phyloP scores from a whole-genome alignment of 2,888 invertebrate species.

The Philopedon plagiatum region DNA sequence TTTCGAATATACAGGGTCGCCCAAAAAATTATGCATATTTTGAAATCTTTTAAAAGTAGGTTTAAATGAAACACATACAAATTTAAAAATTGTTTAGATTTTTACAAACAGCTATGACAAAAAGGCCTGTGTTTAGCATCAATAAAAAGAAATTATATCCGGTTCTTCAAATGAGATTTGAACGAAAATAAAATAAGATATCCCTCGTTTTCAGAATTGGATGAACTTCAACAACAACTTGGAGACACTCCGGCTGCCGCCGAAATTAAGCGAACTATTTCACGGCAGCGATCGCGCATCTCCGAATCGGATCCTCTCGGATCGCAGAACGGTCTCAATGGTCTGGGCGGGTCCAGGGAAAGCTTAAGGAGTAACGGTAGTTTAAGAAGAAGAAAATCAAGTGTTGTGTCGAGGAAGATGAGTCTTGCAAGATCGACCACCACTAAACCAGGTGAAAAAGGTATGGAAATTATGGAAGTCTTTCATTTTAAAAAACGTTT shows the following conservation, averaged over 20 bases:
- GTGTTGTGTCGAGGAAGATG: constrained; percentile 37
- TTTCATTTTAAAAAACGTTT: too few species aligned
- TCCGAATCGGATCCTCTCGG: constrained; percentile 45
- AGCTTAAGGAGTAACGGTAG: constrained; percentile 67
- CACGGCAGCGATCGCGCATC: constrained; percentile 71
- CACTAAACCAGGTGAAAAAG: constrained; percentile 5
- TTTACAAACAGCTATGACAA: too few species aligned
- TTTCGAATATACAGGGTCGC: too few species aligned
- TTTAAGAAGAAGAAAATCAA: constrained; percentile 7
- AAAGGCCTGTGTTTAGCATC: too few species aligned
- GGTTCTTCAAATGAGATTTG: too few species aligned
- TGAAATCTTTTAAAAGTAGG: too few species aligned
- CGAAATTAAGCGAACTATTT: constrained; percentile 74
- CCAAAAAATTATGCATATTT: too few species aligned
- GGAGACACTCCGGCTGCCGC: constrained; percentile 74
- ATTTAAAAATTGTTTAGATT: too few species aligned
- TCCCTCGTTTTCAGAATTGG: constrained; percentile 70
- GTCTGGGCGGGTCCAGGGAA: constrained; percentile 67
- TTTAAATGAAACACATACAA: too few species aligned
- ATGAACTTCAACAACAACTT: constrained; percentile 80
- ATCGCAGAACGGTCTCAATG: constrained; percentile 36
- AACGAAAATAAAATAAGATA: too few species aligned
- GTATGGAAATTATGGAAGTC: too few species aligned
- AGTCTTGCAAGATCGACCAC: constrained; percentile 9
- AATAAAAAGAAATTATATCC: too few species aligned